These are phyloP conservation scores for Alloscopus bannaensis DNA, from an alignment of 2,888 invertebrate species.

Conservation along the genomic window DNA sequence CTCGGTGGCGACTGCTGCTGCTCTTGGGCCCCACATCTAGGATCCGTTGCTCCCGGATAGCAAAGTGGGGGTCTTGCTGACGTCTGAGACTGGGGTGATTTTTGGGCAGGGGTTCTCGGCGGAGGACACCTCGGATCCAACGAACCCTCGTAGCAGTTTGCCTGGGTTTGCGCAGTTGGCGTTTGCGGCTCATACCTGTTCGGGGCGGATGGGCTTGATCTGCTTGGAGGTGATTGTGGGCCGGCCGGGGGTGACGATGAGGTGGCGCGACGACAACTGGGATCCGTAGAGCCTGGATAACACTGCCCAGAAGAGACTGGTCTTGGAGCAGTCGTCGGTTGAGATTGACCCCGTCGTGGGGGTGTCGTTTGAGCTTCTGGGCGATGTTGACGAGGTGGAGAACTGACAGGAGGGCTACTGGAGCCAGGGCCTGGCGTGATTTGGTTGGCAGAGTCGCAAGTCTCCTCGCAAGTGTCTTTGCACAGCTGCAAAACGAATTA, in stretches of 20 bases:
- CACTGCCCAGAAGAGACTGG: slow-evolving; percentile 13
- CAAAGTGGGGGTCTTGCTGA: slow-evolving; percentile 18
- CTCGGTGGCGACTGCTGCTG: neutral
- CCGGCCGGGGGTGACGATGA: neutral
- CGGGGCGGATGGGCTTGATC: neutral
- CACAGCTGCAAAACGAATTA: slow-evolving; percentile 63
- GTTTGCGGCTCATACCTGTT: neutral
- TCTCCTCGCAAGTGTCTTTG: slow-evolving; percentile 67
- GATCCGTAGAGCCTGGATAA: slow-evolving; percentile 2
- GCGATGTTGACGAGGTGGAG: slow-evolving; percentile 25
- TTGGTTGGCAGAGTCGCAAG: slow-evolving; percentile 45
- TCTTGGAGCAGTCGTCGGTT: slow-evolving; percentile 18
- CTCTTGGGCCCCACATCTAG: neutral
- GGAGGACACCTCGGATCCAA: slow-evolving; percentile 30
- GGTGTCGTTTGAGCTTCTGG: slow-evolving; percentile 11
- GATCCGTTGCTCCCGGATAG: slow-evolving; percentile 7
- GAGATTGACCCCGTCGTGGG: slow-evolving; percentile 11
- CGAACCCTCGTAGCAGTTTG: slow-evolving; percentile 5
- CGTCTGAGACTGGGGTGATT: neutral
- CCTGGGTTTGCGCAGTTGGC: neutral
- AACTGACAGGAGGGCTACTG: neutral
- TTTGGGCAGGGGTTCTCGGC: neutral
- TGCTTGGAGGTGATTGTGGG: neutral
- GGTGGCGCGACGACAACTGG: neutral
- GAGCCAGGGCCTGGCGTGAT: slow-evolving; percentile 6